Conservation (phyloP, 2,888 invertebrate species). For the Timema podura region DNA sequence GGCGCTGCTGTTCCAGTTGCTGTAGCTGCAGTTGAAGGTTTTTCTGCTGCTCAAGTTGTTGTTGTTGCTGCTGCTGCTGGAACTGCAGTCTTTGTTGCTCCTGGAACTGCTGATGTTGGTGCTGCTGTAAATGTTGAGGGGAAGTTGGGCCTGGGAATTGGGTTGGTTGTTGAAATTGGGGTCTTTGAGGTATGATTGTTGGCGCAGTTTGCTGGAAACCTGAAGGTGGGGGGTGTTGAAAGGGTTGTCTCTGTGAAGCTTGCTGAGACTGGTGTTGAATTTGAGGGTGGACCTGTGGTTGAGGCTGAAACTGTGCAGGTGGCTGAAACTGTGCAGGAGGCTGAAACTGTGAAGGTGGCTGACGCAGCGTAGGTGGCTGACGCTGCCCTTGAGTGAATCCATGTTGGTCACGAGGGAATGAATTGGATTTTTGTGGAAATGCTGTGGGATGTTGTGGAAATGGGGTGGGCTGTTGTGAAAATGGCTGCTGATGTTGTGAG, state of each 20-base stretch:
- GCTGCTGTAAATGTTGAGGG: constrained; percentile 31
- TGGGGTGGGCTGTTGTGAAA: constrained; percentile 23
- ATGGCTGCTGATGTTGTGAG: constrained; percentile 26
- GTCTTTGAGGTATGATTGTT: constrained; percentile 16
- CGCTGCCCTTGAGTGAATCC: no score
- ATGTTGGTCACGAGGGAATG: no score
- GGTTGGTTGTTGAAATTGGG: constrained; percentile 26
- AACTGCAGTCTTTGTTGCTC: constrained; percentile 21
- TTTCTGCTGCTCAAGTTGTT: constrained; percentile 25
- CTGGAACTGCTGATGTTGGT: constrained; percentile 30
- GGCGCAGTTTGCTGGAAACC: constrained; percentile 17
- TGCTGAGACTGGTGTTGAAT: constrained; percentile 39
- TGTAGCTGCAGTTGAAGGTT: constrained; percentile 34
- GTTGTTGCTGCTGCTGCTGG: constrained; percentile 28
- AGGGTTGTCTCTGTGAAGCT: constrained; percentile 44
- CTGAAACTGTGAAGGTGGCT: constrained; percentile 22
- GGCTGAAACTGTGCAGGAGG: constrained; percentile 30
- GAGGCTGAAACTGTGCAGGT: constrained; percentile 29
- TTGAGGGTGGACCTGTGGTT: constrained; percentile 29
- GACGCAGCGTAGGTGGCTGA: constrained; percentile 20
- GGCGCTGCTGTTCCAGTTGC: constrained; percentile 32
- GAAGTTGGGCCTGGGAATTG: constrained; percentile 31
- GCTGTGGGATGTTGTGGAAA: constrained; percentile 21
- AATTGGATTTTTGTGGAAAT: no score
- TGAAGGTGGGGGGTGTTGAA: constrained; percentile 40